Conservation (phyloP, 2,113 vertebrate species). For the Baryphthengus martii region DNA sequence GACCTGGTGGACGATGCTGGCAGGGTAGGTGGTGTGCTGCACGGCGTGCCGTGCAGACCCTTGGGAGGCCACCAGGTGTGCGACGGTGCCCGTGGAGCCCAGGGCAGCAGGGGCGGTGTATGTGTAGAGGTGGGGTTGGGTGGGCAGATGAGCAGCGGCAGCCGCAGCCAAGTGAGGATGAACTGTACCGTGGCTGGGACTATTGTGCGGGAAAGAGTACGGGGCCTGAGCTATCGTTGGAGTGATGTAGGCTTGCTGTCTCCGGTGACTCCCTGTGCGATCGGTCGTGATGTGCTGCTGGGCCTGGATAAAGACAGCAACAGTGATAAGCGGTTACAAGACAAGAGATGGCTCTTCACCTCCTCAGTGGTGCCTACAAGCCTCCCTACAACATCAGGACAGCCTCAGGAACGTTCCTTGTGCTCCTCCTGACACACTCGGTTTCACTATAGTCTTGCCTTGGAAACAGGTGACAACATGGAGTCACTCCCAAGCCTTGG, state of each 20-base stretch:
- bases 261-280: slow-evolving; percentile 85
- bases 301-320: slow-evolving; percentile 76
- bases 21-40: slow-evolving; percentile 90
- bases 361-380: neutral
- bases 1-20: slow-evolving; percentile 95
- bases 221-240: slow-evolving; percentile 94
- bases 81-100: slow-evolving; percentile 91
- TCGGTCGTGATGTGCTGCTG: slow-evolving; percentile 92
- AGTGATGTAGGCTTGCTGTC: slow-evolving; percentile 97
- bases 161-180: slow-evolving; percentile 89
- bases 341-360: neutral
- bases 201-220: slow-evolving; percentile 94
- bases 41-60: slow-evolving; percentile 88
- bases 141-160: slow-evolving; percentile 85
- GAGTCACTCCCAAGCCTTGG: neutral
- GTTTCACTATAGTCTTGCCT: neutral
- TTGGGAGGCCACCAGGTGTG: slow-evolving; percentile 94
- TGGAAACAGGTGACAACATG: neutral
- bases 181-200: slow-evolving; percentile 88
- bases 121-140: slow-evolving; percentile 95
- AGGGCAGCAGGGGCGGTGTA: slow-evolving; percentile 89
- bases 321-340: slow-evolving; percentile 4
- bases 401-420: neutral
- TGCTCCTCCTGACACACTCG: neutral
- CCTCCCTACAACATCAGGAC: neutral